Evolutionary conservation across 2,888 invertebrate genomes (phyloP), one percentile per base, ranked within the genome.

Genomic region (Lithosia quadra): DNA sequence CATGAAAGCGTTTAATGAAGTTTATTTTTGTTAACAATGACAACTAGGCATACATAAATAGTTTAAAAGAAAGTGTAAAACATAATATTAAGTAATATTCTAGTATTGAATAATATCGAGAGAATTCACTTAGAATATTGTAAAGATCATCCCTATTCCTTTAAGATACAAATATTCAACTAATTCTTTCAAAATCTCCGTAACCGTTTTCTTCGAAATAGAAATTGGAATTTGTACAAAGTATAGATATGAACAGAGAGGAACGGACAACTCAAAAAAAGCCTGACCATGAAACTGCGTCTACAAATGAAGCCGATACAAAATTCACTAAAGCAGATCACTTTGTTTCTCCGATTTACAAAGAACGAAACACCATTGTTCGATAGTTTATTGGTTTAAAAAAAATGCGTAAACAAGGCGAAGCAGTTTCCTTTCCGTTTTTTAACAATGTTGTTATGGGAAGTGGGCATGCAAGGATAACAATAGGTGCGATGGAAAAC

Each of bases 391-490:
- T 71, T 73, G 73, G 68, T 66, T 71, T 71, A 71, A 79, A 77
- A 80, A 73, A 84, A 84, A 80, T 77, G 79, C 73, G 71, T 80
- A 79, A 78, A 73, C 73, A 70, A 36, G 28, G 43, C 67, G 67
- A 71, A 62, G 69, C 58, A 56, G 73, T 78, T 79, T 78, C 76
- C 78, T 85, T 81, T 87, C 82, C 82, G 84, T 75, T 81, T 78
- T n/a, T 77, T 66, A 79, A 83, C 82, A 85, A 84, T 79, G 79
- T 75, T 84, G 82, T 84, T 87, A 84, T 88, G 84, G 83, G 84
- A 85, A 87, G 80, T 80, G 76, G 66, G 65, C 73, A 78, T 65
- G 74, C 65, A 78, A 78, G 75, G 77, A 78, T 72, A 72, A 78
- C 80, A 84, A 84, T 80, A 73, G 78, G 53, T 70, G 66, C 72